A percentile compares a stretch with the other conserved stretches of the same genome.
These are phyloP conservation scores for Ptilorrhoa leucosticta DNA, from an alignment of 2,113 vertebrate genomes.

Conservation along the genomic window DNA sequence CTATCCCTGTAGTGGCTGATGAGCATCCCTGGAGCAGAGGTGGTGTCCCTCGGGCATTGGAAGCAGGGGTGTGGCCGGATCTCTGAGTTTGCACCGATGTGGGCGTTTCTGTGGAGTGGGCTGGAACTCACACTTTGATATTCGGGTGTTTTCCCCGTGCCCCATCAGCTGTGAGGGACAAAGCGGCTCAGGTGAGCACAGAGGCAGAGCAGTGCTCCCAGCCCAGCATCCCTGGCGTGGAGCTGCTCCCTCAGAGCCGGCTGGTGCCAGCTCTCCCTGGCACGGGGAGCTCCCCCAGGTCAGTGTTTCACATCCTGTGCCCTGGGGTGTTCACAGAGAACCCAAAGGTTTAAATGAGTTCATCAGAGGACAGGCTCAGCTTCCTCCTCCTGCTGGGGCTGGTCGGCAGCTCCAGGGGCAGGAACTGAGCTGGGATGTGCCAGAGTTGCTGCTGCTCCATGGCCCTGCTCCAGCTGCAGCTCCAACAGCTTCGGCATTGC, in stretches of 20 bases:
- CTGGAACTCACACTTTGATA: background rate
- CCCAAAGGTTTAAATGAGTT: background rate
- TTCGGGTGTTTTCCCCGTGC: background rate
- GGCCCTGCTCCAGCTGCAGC: fast-evolving
- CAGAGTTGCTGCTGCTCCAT: fast-evolving
- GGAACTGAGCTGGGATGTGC: background rate
- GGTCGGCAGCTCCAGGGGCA: fast-evolving
- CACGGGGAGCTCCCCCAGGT: background rate
- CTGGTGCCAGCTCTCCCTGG: background rate
- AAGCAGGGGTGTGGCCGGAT: background rate
- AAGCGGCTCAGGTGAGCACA: background rate
- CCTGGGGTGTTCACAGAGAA: background rate
- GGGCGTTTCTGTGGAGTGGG: background rate
- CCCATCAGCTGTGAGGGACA: background rate
- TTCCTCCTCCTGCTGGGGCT: background rate
- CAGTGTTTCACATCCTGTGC: background rate
- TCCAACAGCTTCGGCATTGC: fast-evolving
- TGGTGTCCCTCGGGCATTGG: background rate
- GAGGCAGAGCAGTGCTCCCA: background rate
- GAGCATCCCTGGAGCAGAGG: background rate
- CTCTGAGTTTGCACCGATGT: background rate
- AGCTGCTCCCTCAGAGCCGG: fast-evolving
- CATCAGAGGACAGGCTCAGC: background rate
- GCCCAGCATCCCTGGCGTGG: fast-evolving
- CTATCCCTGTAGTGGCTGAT: background rate